These are phyloP conservation scores for Danaus plexippus DNA, from an alignment of 1,140 invertebrate genomes.

Conservation along the genomic window DNA sequence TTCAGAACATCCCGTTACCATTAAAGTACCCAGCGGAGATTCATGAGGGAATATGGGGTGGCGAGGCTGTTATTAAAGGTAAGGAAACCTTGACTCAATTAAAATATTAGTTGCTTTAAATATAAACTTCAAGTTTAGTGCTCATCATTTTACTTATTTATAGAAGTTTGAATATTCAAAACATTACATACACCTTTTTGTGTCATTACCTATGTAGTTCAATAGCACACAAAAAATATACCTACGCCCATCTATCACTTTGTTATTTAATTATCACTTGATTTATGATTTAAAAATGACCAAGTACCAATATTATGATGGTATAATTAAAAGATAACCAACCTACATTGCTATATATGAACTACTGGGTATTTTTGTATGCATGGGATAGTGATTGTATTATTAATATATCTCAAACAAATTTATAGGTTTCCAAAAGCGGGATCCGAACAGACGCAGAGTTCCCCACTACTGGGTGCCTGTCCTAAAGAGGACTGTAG, in stretches of 20 bases:
- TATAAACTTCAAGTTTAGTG: background rate
- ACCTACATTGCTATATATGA: no score
- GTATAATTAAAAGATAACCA: no score
- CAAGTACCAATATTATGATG: no score
- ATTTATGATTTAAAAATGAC: no score
- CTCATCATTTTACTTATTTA: slow-evolving; percentile 1
- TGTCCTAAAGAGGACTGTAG: slow-evolving; percentile 80
- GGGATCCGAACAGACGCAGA: slow-evolving; percentile 71
- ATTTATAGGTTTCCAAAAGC: slow-evolving; percentile 82
- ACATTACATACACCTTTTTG: no score
- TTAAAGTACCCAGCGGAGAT: slow-evolving; percentile 85
- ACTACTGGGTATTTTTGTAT: no score
- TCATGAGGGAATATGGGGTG: slow-evolving; percentile 94
- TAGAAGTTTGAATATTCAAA: no score
- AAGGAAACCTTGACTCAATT: background rate
- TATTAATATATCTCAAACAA: slow-evolving; percentile 3
- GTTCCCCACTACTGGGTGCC: slow-evolving; percentile 92
- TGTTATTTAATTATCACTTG: no score
- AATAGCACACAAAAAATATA: no score
- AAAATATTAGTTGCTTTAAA: slow-evolving; percentile 1
- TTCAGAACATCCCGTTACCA: slow-evolving; percentile 86
- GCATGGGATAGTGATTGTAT: background rate
- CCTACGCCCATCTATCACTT: no score
- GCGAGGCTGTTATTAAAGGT: slow-evolving; percentile 91
- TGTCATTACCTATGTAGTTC: no score